These are phyloP conservation scores for Rhegmatorhina hoffmannsi DNA, from an alignment of 2,113 vertebrate genomes.

Conservation along the genomic window DNA sequence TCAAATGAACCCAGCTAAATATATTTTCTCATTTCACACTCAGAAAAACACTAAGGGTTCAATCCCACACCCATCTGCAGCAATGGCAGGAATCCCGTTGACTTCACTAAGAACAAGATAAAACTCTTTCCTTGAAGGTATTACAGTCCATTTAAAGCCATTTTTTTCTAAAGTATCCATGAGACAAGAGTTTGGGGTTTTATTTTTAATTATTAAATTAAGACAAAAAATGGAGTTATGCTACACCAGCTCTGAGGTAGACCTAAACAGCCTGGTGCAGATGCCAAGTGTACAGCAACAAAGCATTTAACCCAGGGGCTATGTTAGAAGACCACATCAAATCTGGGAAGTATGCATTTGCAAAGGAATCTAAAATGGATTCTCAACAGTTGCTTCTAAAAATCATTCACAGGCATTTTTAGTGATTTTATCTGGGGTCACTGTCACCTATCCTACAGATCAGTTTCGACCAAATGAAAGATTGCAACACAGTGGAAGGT, in stretches of 20 bases:
- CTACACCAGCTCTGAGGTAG: not conserved
- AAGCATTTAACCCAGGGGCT: not conserved
- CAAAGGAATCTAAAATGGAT: not conserved
- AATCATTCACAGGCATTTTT: not conserved
- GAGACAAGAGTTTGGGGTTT: not conserved
- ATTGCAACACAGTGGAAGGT: not conserved
- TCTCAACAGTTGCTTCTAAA: not conserved
- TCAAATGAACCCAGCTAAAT: constrained; percentile 32
- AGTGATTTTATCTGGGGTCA: not conserved
- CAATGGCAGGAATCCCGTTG: constrained; percentile 51
- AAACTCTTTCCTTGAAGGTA: not conserved
- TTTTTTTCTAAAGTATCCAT: not conserved
- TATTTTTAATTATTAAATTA: not conserved
- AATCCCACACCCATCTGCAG: constrained; percentile 47
- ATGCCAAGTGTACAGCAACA: not conserved
- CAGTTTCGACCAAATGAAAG: not conserved
- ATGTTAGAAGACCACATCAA: accelerated
- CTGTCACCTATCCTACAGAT: not conserved
- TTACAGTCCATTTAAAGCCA: not conserved
- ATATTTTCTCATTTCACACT: constrained; percentile 58
- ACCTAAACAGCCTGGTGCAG: not conserved
- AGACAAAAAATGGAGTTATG: not conserved
- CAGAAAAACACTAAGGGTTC: constrained; percentile 23
- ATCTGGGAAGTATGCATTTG: not conserved
- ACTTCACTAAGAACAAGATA: not conserved